These are phyloP conservation scores for Tragopan temminckii DNA, from an alignment of 2,797 vertebrate genomes.

Conservation along the genomic window DNA sequence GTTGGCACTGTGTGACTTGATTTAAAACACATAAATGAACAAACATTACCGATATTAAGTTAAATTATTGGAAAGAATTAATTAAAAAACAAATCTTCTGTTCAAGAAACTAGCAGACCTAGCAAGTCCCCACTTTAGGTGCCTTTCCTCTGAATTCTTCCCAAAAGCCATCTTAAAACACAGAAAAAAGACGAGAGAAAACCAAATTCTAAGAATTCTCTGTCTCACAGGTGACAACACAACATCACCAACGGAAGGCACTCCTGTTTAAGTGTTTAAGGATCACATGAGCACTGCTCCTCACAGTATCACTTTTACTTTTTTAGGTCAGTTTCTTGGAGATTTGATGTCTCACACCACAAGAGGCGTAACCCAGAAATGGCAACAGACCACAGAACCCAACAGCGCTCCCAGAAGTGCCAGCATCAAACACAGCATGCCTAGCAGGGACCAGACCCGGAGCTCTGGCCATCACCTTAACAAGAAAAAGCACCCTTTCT, in stretches of 20 bases:
- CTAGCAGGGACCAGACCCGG: not conserved
- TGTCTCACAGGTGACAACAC: not conserved
- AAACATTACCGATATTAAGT: not conserved
- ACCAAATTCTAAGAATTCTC: not conserved
- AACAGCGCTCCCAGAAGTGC: not conserved
- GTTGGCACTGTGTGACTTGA: not conserved
- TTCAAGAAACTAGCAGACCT: not conserved
- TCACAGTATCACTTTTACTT: not conserved
- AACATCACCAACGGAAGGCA: not conserved
- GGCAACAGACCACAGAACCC: not conserved
- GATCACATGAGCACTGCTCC: not conserved
- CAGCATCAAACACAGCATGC: not conserved
- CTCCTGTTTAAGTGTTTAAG: not conserved
- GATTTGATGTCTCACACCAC: not conserved
- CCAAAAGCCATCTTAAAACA: not conserved
- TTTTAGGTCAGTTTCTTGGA: not conserved
- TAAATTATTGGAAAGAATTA: not conserved
- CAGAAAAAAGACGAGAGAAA: not conserved
- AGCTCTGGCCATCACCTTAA: not conserved
- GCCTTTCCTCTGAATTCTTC: not conserved
- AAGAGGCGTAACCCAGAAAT: not conserved
- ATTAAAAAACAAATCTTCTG: not conserved
- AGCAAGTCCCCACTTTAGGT: not conserved
- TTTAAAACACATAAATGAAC: not conserved
- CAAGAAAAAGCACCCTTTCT: not conserved